Base-by-base conservation (phyloP, 1,140 invertebrate species). In the Halictus rubicundus region DNA sequence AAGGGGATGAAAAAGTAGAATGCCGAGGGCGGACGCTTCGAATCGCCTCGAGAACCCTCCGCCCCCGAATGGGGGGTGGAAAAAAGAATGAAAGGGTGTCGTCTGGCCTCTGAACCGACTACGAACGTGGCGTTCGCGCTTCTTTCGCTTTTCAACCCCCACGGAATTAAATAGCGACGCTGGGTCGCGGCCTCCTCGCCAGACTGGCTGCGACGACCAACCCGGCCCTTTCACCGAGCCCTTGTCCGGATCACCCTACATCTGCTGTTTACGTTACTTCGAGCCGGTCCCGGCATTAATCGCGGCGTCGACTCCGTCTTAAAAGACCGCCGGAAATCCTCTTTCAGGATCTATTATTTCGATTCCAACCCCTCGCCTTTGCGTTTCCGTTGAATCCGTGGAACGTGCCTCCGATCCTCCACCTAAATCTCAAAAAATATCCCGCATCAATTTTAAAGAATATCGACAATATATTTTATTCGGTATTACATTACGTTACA, bases 41-140 rank as follows among this genome's bases (percentile, higher is more conserved):
- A 75, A 75, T 49, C 57, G 79, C 52, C 66, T 70, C 74, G 42
- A 69, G 66, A 68, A 70, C 25, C 57, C 8, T 4, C 21, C 16
- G 5, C 2, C 14, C n/a, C n/a, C n/a, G n/a, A n/a, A n/a, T n/a
- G n/a, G 19, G 16, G 49, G 0, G 49, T n/a, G 0, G 25, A 25
- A 37, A n/a, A 68, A 61, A 64, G 64, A 74, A 52, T 59, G 14
- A n/a, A 52, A 49, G 61, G 66, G 66, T 61, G 74, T 69, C 65
- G 74, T 69, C 65, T 77, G 74, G 39, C 54, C 54, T 57, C 21
- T 57, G 54, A 57, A 57, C 54, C 54, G 54, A 46, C 42, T 46
- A 14, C 42, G 42, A 46, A 9, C n/a, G 54, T 21, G 54, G n/a
- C 21, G 14, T 21, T 21, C n/a, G n/a, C 54, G 54, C 54, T 57